These are phyloP conservation scores for Lindbergichthys nudifrons DNA, from an alignment of 2,797 vertebrate species.

Conservation along the genomic window DNA sequence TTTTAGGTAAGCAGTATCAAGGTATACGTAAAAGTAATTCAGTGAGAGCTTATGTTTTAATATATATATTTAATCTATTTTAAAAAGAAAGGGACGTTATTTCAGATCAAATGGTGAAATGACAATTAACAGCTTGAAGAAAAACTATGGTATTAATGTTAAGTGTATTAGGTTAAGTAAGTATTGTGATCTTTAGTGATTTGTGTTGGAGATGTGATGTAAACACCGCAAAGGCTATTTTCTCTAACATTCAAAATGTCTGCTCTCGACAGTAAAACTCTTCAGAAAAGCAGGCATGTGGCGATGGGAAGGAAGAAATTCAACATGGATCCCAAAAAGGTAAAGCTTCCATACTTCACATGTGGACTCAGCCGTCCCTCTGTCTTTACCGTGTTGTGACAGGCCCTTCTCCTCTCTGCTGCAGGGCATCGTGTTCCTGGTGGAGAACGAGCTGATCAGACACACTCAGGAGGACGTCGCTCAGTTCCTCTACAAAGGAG, in stretches of 20 bases:
- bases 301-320: constrained; percentile 97
- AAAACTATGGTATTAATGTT: neutral
- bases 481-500: constrained; percentile 95
- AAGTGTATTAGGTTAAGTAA: neutral
- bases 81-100: neutral
- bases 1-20: neutral
- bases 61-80: neutral
- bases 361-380: neutral
- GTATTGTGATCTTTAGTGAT: neutral
- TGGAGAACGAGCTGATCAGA: constrained; percentile 93
- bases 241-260: neutral
- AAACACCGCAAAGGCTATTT: too few species aligned
- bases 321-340: constrained; percentile 97
- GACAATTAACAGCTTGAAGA: neutral
- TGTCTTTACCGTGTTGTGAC: constrained; percentile 2
- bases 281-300: constrained; percentile 93
- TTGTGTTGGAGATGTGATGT: neutral
- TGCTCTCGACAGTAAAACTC: constrained; percentile 88
- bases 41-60: neutral
- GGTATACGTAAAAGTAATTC: neutral
- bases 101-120: neutral
- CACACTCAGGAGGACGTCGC: constrained; percentile 92
- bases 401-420: neutral
- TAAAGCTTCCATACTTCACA: constrained; percentile 13
- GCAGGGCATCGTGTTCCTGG: constrained; percentile 93